Conservation (phyloP, 1,140 invertebrate genomes). For the Stegodyphus dumicola region DNA sequence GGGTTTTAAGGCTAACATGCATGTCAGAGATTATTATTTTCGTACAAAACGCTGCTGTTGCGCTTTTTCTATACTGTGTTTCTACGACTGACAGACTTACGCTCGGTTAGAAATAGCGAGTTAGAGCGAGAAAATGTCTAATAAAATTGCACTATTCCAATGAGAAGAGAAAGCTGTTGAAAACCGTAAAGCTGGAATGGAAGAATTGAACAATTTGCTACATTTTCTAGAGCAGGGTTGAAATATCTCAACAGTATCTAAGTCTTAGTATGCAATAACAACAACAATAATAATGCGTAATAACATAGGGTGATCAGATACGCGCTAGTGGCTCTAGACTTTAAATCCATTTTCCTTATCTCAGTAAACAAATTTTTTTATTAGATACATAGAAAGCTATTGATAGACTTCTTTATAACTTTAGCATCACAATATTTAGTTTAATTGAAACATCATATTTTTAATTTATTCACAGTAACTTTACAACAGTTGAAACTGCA, state of each 20-base stretch:
- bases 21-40: conserved; percentile 12
- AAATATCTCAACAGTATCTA: conserved; percentile 37
- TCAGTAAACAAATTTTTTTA: neutral
- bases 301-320: conserved; percentile 33
- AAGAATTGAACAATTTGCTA: conserved; percentile 44
- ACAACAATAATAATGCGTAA: conserved; percentile 17
- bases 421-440: neutral
- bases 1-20: conserved; percentile 51
- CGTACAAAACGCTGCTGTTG: conserved; percentile 47
- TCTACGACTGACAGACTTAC: conserved; percentile 32
- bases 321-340: no score
- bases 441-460: no score
- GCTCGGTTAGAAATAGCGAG: conserved; percentile 23
- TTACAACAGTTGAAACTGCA: no score
- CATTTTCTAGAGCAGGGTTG: conserved; percentile 37
- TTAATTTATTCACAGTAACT: no score
- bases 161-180: conserved; percentile 38
- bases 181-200: conserved; percentile 42
- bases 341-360: no score
- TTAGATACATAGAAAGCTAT: neutral
- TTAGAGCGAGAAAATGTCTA: conserved; percentile 32
- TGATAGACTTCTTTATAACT: neutral
- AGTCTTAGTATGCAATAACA: conserved; percentile 26
- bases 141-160: conserved; percentile 32
- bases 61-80: conserved; percentile 31